phyloP scores from a whole-genome alignment of 2,797 vertebrate genomes.

The Amniataba percoides region DNA sequence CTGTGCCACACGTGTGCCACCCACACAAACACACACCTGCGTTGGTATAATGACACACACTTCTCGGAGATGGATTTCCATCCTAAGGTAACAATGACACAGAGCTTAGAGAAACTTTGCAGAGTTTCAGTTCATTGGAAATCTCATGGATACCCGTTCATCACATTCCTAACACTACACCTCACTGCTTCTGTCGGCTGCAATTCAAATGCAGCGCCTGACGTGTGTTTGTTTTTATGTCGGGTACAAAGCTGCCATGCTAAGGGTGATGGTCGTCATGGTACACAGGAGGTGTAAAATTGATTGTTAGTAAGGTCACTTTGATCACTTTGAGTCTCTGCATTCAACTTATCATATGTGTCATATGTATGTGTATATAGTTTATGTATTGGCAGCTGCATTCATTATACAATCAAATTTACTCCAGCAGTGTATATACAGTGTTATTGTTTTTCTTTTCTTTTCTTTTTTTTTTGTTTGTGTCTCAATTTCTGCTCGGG shows the following conservation, averaged over 20 bases:
- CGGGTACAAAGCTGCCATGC: conserved; percentile 28
- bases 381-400: conserved; percentile 46
- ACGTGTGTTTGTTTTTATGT: conserved; percentile 35
- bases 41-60: conserved; percentile 11
- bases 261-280: conserved; percentile 31
- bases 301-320: conserved; percentile 39
- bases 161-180: conserved; percentile 53
- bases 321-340: conserved; percentile 26
- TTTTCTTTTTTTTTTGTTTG: conserved; percentile 42
- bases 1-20: conserved; percentile 34
- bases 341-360: conserved; percentile 34
- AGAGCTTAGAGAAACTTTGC: conserved; percentile 36
- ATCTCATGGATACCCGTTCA: conserved; percentile 55
- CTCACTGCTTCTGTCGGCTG: conserved; percentile 40
- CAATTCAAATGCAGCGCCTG: conserved; percentile 29
- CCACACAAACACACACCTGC: conserved; percentile 18
- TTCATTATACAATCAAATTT: conserved; percentile 24
- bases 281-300: conserved; percentile 26
- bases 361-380: conserved; percentile 18
- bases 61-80: conserved; percentile 65
- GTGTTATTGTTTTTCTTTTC: conserved; percentile 19
- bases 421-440: conserved; percentile 12
- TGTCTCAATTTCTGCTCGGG: conserved; percentile 69
- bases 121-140: conserved; percentile 36
- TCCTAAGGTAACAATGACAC: conserved; percentile 49